Base-by-base conservation (phyloP, 1,140 invertebrate species). In the Dendrolimus kikuchii region DNA sequence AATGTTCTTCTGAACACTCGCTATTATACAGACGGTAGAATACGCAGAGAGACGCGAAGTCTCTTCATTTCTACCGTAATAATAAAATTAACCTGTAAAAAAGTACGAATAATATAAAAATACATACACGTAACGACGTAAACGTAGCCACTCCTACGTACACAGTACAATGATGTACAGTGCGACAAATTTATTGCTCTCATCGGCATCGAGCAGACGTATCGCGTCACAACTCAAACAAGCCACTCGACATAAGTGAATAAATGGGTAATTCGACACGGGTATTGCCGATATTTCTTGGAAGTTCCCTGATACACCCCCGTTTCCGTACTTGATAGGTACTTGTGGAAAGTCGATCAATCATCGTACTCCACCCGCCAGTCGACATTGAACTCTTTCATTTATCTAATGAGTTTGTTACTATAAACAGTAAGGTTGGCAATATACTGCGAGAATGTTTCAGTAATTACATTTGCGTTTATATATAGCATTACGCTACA, bases 321-420 rank as follows among this genome's bases (percentile, higher is more conserved):
- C 53, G 7, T 38, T 38, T 46, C 51, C 57, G 23, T 23, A 23
- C 23, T 23, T 23, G 50, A 41, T 47, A 56, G 51, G 46, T 49
- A 55, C 45, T 53, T 58, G 55, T 51, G 46, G 54, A 51, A 62
- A 59, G 46, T 54, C 71, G 70, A 83, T 83, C 78, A 75, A 81
- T 83, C 80, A 83, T 72, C 55, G 58, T 47, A 46, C 48, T 57
- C 56, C 62, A 60, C 54, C 68, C 69, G 76, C 66, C 74, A 57
- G 65, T 68, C 56, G 62, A 59, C 68, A 38, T 23, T 71, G 73
- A 78, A 81, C 81, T 81, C 81, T 79, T 80, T 84, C 78, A 81
- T 83, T 81, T 86, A 80, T 79, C 59, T 85, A 83, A 83, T 83
- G 78, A 81, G 78, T 75, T 77, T 42, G 67, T 60, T 65, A 50